These are phyloP conservation scores for Herminia tarsipennalis DNA, from an alignment of 2,888 invertebrate genomes.

Conservation along the genomic window DNA sequence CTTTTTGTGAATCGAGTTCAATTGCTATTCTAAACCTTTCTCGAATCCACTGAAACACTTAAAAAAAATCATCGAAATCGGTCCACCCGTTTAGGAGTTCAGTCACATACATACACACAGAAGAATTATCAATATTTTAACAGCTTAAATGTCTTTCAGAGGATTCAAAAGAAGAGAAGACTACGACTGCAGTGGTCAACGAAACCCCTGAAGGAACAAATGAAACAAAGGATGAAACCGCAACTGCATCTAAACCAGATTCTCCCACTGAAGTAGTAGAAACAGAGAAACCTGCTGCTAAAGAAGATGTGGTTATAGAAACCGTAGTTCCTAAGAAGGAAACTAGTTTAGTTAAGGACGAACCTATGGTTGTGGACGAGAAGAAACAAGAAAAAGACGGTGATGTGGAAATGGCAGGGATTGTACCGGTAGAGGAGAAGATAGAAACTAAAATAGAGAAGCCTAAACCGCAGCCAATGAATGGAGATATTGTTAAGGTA, in stretches of 20 bases:
- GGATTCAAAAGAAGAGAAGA: conserved; percentile 40
- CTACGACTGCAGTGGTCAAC: conserved; percentile 25
- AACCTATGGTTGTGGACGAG: conserved; percentile 43
- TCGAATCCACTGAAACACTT: too few relatives aligned
- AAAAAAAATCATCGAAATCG: too few relatives aligned
- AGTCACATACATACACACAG: too few relatives aligned
- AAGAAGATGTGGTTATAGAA: conserved; percentile 28
- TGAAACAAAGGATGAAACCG: conserved; percentile 30
- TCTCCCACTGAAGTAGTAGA: conserved; percentile 34
- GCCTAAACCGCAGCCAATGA: conserved; percentile 60
- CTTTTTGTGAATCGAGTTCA: too few relatives aligned
- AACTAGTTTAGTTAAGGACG: conserved; percentile 50
- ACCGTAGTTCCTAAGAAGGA: conserved; percentile 38
- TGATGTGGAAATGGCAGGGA: conserved; percentile 68
- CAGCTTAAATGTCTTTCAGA: conserved; percentile 50
- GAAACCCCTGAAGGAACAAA: conserved; percentile 22
- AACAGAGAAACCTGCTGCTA: conserved; percentile 36
- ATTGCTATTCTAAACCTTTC: too few relatives aligned
- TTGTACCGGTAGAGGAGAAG: conserved; percentile 55
- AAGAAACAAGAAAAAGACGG: conserved; percentile 37
- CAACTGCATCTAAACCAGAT: conserved; percentile 26
- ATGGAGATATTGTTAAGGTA: conserved; percentile 76
- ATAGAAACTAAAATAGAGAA: conserved; percentile 57
- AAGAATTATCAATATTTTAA: conserved; percentile 3
- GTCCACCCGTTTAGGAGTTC: too few relatives aligned